Base-by-base conservation (phyloP, 2,797 vertebrate species). In the Phrynocephalus guinanensis region DNA sequence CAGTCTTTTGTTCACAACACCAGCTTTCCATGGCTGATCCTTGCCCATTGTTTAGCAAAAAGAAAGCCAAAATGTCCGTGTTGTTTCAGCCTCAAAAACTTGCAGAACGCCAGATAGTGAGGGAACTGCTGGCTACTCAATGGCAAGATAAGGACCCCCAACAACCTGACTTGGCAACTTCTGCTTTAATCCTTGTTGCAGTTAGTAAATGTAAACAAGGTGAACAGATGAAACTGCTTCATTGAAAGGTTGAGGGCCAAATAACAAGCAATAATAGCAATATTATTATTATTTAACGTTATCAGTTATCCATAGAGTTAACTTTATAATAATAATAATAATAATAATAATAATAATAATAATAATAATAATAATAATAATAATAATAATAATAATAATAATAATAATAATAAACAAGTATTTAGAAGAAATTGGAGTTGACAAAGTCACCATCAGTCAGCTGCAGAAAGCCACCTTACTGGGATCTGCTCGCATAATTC, bases 11-110 rank as follows among this genome's bases (percentile, higher is more conserved):
- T 26, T 71, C 44, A 83, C 50, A 68, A 22, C 7, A 1, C 26
- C 5, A 83, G 9, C 28, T 10, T 56, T 48, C 5, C 7, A 6
- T 8, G 48, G 79, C 38, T 70, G 66, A 2, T 48, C 16, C 3
- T 82, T 48, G 66, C 18, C 68, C 68, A 44, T 2, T 68, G 15
- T 13, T 56, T 56, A 56, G 13, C 2, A 56, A 56, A 56, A 11
- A 33, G 11, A 66, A 10, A 77, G 11, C 24, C 48, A 52, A 24
- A 4, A 3, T 6, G 11, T 78, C 15, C 24, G 26, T 71, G 24
- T 89, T 26, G 82, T 78, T 79, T 88, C 6, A 90, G 71, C 84
- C 88, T 94, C 89, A 91, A 66, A 30, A 56, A 85, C 87, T 80
- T 91, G 52, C 22, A 71, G 76, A 82, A 92, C 30, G n/a, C 20